Base-by-base conservation (phyloP, 2,888 invertebrate genomes). In the Dorcus parallelipipedus region DNA sequence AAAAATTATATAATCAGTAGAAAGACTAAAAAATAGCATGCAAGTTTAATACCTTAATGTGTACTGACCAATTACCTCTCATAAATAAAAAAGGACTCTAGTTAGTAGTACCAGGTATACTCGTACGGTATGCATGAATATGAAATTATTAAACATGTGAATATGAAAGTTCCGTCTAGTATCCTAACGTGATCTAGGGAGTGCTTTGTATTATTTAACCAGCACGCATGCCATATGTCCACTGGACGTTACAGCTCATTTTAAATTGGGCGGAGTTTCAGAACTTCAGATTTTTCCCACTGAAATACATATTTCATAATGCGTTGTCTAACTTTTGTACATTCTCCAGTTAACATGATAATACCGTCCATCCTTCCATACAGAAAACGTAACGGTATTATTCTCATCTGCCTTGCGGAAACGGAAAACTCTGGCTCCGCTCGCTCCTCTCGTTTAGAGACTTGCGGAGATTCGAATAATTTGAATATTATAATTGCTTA, bases 221-320 rank as follows among this genome's bases (percentile, higher is more conserved):
- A 62, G 62, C 66, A 66, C 64, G 65, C 62, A 67, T 63, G 62
- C 62, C 63, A 62, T 63, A 62, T 63, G 61, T 54, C 54, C 58
- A 61, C 63, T 56, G 57, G 61, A 59, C 62, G 63, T 54, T 60
- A 54, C 58, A 53, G 49, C 59, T 62, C 62, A 56, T 60, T 62
- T 62, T 57, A 60, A 64, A 60, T 55, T 64, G 62, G 64, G 64
- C 59, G 64, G 64, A 64, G 64, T 61, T 61, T 57, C 17, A 54
- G 58, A 64, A 64, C 58, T 64, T 60, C 60, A 56, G 60, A 64
- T 64, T 62, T 58, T 62, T 58, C 61, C 62, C 56, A 58, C 56
- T 45, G 49, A 54, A 60, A 60, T 64, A 49, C 61, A 62, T 62
- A 62, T 62, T 64, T 62, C 61, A 62, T 64, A 56, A 60, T 61